phyloP scores from a whole-genome alignment of 2,888 invertebrate genomes.

The Philopedon plagiatum region DNA sequence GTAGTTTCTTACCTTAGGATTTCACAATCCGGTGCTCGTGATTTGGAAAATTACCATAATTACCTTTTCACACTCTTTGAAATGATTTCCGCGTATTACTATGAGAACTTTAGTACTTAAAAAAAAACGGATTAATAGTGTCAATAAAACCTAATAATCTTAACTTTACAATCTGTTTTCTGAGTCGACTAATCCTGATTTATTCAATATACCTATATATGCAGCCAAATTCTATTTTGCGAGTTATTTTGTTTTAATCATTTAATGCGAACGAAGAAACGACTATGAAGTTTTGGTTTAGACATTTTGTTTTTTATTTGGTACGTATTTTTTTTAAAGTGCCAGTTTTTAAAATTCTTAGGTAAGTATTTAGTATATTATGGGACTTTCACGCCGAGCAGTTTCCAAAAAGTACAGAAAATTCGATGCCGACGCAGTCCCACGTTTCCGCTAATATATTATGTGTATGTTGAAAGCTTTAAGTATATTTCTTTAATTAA shows the following conservation, averaged over 20 bases:
- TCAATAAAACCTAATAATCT: conserved; percentile 14
- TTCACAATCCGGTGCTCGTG: too few relatives aligned
- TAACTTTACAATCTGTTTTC: conserved; percentile 12
- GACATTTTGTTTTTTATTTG: not conserved
- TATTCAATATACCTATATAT: not conserved
- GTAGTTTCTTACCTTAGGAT: too few relatives aligned
- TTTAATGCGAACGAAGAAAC: not conserved
- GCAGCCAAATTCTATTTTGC: not conserved
- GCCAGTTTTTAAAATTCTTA: too few relatives aligned
- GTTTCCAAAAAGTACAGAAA: too few relatives aligned
- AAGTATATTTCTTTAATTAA: too few relatives aligned
- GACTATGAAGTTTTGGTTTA: not conserved
- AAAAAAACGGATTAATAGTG: not conserved
- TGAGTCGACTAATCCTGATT: not conserved
- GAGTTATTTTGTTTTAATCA: not conserved
- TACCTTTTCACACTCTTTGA: not conserved
- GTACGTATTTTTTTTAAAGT: not conserved
- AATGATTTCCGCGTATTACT: not conserved
- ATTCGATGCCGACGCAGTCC: too few relatives aligned
- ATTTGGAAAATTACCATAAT: not conserved
- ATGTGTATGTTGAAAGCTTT: too few relatives aligned
- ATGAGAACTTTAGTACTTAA: not conserved
- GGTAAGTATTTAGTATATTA: too few relatives aligned
- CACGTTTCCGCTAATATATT: too few relatives aligned
- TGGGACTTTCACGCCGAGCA: too few relatives aligned